Conservation (phyloP, 2,888 invertebrate genomes). For the Macrophya annulata region DNA sequence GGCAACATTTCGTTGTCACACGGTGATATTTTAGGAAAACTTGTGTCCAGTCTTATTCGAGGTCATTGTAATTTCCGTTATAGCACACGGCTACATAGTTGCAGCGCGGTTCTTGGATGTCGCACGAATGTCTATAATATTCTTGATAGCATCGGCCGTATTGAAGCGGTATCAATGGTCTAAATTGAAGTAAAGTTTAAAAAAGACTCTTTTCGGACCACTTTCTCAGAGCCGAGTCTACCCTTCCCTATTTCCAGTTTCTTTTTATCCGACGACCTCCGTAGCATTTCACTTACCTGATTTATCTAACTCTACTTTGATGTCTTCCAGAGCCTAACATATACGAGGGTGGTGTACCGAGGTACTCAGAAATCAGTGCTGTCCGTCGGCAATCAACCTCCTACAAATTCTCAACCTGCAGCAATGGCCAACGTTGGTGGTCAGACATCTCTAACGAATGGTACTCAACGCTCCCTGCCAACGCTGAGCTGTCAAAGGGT, state of each 20-base stretch:
- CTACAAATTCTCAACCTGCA: constrained; percentile 22
- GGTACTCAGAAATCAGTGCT: constrained; percentile 47
- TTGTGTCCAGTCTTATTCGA: background rate
- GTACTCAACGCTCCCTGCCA: constrained; percentile 36
- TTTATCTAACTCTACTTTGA: background rate
- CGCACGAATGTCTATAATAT: background rate
- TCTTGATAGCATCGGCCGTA: background rate
- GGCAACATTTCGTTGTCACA: background rate
- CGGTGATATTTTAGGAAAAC: background rate
- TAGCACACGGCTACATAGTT: background rate
- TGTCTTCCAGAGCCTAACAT: constrained; percentile 44
- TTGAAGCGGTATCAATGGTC: background rate
- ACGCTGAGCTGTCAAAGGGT: constrained; percentile 39
- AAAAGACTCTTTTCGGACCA: background rate
- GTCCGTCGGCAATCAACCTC: constrained; percentile 46
- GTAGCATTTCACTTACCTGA: background rate
- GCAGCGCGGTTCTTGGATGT: background rate
- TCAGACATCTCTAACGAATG: constrained; percentile 20
- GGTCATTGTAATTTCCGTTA: background rate
- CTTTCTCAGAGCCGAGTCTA: background rate
- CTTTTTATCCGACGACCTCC: background rate
- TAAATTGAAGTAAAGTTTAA: background rate
- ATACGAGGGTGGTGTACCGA: constrained; percentile 52
- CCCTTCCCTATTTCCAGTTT: background rate
- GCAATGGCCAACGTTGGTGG: constrained; percentile 36